A percentile compares a stretch with the other conserved stretches of the same genome.
Evolutionary conservation across 2,888 invertebrate genomes (phyloP).

Genomic region (Epinotia brunnichana): DNA sequence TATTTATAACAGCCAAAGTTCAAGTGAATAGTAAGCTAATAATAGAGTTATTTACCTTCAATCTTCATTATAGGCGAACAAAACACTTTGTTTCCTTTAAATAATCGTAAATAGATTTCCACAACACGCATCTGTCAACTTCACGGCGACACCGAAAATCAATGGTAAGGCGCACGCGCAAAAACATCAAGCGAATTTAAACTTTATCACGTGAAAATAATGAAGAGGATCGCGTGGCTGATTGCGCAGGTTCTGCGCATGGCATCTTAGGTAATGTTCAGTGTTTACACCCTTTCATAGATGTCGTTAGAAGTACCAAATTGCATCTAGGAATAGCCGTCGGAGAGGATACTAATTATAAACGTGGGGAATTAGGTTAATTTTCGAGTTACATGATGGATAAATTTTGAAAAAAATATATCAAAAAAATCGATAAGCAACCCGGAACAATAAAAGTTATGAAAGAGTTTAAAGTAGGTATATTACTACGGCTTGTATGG

Average conservation of each 20-base stretch:
- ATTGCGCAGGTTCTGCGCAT: constrained; percentile 60
- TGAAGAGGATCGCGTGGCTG: constrained; percentile 45
- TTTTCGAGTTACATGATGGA: no score
- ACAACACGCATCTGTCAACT: constrained; percentile 57
- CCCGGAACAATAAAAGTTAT: no score
- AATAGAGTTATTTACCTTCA: constrained; percentile 59
- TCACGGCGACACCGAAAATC: constrained; percentile 67
- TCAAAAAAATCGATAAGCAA: no score
- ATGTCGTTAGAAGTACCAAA: constrained; percentile 56
- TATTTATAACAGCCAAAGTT: neutral
- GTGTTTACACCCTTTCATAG: constrained; percentile 48
- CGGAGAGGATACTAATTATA: no score
- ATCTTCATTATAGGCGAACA: constrained; percentile 61
- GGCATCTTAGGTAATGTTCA: constrained; percentile 50
- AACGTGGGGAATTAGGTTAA: no score
- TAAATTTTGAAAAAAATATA: no score
- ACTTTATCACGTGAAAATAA: constrained; percentile 19
- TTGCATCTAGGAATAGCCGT: neutral
- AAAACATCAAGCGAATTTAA: constrained; percentile 44
- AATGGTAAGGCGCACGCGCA: constrained; percentile 75
- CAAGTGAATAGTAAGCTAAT: constrained; percentile 1
- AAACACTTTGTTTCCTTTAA: constrained; percentile 49
- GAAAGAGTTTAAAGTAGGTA: no score
- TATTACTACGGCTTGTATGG: no score
- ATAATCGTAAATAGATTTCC: constrained; percentile 39